Percentiles rank a stretch among this genome's conserved stretches.
phyloP scores from a whole-genome alignment of 2,113 vertebrate species.

The Zeus faber region DNA sequence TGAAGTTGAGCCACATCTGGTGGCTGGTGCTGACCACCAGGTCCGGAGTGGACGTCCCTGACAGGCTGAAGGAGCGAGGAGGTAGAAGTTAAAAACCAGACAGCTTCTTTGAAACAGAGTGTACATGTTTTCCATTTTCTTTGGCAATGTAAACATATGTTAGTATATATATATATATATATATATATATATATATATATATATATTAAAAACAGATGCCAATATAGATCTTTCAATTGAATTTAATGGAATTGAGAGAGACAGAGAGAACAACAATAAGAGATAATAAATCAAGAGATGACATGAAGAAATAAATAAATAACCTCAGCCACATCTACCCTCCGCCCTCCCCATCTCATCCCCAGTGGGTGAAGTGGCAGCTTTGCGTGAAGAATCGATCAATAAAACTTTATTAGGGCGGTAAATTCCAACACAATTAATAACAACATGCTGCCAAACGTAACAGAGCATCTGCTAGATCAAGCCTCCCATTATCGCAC shows the following conservation, averaged over 20 bases:
- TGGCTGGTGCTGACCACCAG: constrained; percentile 96
- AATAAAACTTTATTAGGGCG: constrained; percentile 72
- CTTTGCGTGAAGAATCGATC: constrained; percentile 57
- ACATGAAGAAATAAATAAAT: too few relatives aligned
- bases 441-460: constrained; percentile 67
- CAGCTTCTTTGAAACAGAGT: not conserved
- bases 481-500: constrained; percentile 65
- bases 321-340: too few relatives aligned
- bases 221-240: too few relatives aligned
- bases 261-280: not conserved
- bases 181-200: not conserved
- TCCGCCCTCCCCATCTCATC: constrained; percentile 12
- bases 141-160: too few relatives aligned
- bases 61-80: constrained; percentile 75
- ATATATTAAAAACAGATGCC: too few relatives aligned
- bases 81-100: not conserved
- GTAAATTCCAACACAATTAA: constrained; percentile 74
- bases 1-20: constrained; percentile 99
- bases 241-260: too few relatives aligned
- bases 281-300: not conserved
- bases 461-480: constrained; percentile 65
- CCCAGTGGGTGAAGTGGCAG: constrained; percentile 22
- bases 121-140: not conserved
- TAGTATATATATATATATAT: too few relatives aligned
- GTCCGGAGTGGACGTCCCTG: constrained; percentile 90